Conservation (phyloP, 2,113 vertebrate species). For the Mystacornis crossleyi region DNA sequence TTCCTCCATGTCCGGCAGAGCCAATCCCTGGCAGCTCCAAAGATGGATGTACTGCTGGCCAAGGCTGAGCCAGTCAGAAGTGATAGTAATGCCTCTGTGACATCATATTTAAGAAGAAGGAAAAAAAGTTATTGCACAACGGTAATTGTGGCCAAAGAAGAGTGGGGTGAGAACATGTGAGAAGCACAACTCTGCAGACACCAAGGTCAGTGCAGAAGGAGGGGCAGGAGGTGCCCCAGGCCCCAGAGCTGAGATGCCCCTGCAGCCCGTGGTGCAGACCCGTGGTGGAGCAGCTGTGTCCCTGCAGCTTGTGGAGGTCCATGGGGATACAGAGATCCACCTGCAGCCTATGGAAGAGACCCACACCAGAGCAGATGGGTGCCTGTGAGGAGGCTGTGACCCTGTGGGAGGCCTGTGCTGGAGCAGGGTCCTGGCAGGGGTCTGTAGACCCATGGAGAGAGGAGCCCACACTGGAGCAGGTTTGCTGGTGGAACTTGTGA, state of each 20-base stretch:
- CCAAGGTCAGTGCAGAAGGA: neutral
- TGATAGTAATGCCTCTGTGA: neutral
- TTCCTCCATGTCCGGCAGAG: neutral
- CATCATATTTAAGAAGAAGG: neutral
- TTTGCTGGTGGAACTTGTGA: neutral
- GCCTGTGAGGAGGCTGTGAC: neutral
- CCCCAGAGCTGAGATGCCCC: rapidly evolving
- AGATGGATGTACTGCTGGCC: neutral
- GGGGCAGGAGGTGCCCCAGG: neutral
- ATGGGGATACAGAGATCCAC: neutral
- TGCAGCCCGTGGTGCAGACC: neutral
- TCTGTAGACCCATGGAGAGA: rapidly evolving
- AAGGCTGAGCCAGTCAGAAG: neutral
- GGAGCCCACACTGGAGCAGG: neutral
- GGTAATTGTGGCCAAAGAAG: neutral
- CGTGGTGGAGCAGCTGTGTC: neutral
- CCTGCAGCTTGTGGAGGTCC: neutral
- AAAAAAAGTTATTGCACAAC: neutral
- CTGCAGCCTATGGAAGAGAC: rapidly evolving
- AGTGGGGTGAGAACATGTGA: neutral
- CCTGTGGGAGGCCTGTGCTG: neutral
- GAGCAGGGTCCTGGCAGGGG: neutral
- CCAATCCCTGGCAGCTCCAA: neutral
- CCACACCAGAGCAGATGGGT: neutral
- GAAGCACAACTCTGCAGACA: neutral